Evolutionary conservation across 2,888 invertebrate genomes (phyloP).

Genomic region (Girardia tigrina): DNA sequence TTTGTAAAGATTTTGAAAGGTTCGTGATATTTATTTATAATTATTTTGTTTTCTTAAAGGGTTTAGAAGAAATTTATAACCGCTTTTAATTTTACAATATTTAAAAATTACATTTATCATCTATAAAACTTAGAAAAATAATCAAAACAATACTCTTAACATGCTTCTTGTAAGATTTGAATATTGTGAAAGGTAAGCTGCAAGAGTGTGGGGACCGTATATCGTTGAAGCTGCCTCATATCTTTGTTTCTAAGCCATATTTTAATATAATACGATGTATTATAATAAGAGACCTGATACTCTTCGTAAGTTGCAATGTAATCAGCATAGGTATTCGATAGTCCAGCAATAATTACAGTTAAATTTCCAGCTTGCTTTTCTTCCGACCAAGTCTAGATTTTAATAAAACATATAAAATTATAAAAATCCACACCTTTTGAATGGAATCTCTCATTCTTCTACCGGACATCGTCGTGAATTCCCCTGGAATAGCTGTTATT

Average conservation of each 20-base stretch:
- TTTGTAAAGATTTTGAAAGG: too few relatives aligned
- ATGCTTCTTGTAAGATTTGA: neutral
- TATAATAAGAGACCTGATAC: too few relatives aligned
- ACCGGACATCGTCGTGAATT: slow-evolving; percentile 88
- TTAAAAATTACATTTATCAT: too few relatives aligned
- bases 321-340: slow-evolving; percentile 74
- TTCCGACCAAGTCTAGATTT: neutral
- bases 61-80: too few relatives aligned
- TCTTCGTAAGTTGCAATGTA: slow-evolving; percentile 81
- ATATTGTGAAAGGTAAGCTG: slow-evolving; percentile 68
- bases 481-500: slow-evolving; percentile 67
- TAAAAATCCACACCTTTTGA: slow-evolving; percentile 39
- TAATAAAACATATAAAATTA: neutral
- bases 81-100: too few relatives aligned
- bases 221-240: slow-evolving; percentile 88
- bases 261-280: too few relatives aligned
- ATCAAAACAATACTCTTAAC: too few relatives aligned
- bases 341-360: slow-evolving; percentile 58
- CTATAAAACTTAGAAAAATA: too few relatives aligned
- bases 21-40: too few relatives aligned
- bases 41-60: too few relatives aligned
- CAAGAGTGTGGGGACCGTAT: slow-evolving; percentile 73
- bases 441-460: slow-evolving; percentile 53
- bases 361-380: slow-evolving; percentile 12
- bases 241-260: too few relatives aligned